phyloP scores from a whole-genome alignment of 2,113 vertebrate genomes.

The Pipra filicauda region DNA sequence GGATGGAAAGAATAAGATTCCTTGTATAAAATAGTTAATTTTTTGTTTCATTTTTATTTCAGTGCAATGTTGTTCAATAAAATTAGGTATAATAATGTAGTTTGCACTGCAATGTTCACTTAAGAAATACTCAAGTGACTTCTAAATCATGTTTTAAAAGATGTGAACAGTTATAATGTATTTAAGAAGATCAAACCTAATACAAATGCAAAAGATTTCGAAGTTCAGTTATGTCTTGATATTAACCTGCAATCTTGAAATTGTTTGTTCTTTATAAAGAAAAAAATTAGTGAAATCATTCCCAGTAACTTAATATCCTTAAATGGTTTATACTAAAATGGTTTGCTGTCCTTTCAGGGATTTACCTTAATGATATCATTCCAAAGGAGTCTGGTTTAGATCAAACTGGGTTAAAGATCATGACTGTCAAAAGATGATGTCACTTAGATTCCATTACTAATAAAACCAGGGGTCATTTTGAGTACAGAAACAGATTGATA shows the following conservation, averaged over 20 bases:
- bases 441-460: constrained; percentile 75
- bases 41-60: background rate
- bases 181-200: background rate
- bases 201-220: background rate
- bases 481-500: constrained; percentile 70
- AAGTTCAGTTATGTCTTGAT: background rate
- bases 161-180: background rate
- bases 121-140: background rate
- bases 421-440: constrained; percentile 78
- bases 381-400: constrained; percentile 80
- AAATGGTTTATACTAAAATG: constrained; percentile 63
- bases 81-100: background rate
- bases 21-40: background rate
- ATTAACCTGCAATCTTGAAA: constrained; percentile 21
- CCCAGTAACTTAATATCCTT: constrained; percentile 74
- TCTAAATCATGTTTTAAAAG: background rate
- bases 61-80: background rate
- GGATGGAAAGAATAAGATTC: background rate
- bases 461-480: constrained; percentile 71
- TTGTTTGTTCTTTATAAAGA: constrained; percentile 30
- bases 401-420: constrained; percentile 82
- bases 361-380: constrained; percentile 81
- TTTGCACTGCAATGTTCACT: background rate
- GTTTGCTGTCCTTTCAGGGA: constrained; percentile 68
- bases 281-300: constrained; percentile 68